Evolutionary conservation across 2,113 vertebrate genomes (phyloP).

Genomic region (Corythaixoides concolor): DNA sequence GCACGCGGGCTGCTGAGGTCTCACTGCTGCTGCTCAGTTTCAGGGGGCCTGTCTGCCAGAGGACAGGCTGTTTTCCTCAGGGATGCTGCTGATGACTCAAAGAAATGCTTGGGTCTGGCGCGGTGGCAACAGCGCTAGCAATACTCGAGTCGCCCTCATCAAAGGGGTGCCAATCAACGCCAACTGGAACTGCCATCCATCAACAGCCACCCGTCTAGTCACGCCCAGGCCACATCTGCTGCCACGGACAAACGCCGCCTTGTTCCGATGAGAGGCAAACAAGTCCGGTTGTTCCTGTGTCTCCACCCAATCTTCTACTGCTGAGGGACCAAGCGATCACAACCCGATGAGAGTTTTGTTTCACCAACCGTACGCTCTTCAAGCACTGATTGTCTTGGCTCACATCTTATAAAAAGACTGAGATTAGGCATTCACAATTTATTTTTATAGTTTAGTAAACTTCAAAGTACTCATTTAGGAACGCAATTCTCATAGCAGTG

Average conservation of each 20-base stretch:
- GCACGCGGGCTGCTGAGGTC: not conserved
- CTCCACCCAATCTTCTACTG: not conserved
- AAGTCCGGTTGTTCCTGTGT: not conserved
- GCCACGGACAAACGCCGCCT: not conserved
- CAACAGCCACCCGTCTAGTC: not conserved
- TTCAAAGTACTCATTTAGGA: not conserved
- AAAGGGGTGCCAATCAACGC: not conserved
- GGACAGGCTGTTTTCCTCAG: not conserved
- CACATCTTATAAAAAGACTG: not conserved
- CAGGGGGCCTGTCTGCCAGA: not conserved
- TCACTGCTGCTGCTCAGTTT: accelerated
- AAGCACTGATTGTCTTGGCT: not conserved
- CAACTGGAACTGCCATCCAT: not conserved
- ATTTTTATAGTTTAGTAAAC: not conserved
- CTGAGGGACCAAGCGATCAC: not conserved
- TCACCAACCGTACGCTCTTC: too few relatives aligned
- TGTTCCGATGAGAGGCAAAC: not conserved
- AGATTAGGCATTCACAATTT: not conserved
- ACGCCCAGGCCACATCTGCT: not conserved
- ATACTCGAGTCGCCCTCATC: accelerated
- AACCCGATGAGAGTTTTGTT: not conserved
- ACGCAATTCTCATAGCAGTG: not conserved
- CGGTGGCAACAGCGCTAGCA: not conserved
- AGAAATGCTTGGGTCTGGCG: not conserved
- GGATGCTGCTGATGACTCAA: not conserved